Base-by-base conservation (phyloP, 1,140 invertebrate species). In the Latrodectus geometricus region DNA sequence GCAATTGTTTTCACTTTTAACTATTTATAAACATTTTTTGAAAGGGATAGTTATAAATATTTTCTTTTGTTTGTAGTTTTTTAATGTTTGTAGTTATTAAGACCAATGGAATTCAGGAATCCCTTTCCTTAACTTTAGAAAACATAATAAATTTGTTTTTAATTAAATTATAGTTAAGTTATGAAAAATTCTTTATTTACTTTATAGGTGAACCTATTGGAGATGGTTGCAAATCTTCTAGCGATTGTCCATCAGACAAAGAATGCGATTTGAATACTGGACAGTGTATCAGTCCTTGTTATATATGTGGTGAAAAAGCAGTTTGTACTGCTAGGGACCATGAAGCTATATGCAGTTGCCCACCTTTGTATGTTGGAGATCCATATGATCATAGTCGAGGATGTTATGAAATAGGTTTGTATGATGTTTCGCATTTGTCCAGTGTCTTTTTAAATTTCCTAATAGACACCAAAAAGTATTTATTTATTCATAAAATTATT, bases 241-340 rank as follows among this genome's bases (percentile, higher is more conserved):
- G 94, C 17, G 94, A 98, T 81, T 98, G 96, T 89, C 92, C 94
- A 0, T 94, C 95, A 83, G 93, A 95, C 86, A 93, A 93, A 88
- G 95, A 93, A 89, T 98, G 96, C 89, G 94, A 95, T 80, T 90
- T 87, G 74, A 88, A 88, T 14, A 90, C 88, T 49, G 88, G 89
- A 73, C 88, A 90, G 54, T 90, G 89, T 61, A 89, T 89, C 56
- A 89, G 89, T 89, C 95, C 96, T 14, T 98, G 96, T 89, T 91
- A 92, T 66, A 91, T 91, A 2, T 97, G 96, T 89, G 95, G 95
- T 11, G 91, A 93, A 0, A 94, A 96, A 90, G 95, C 96, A 0
- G 93, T 95, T 65, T 97, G 96, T 89, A 95, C 95, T 88, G 94
- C 95, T 0, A 93, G 94, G 7, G 94, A 94, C 87, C 96, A 98